These are phyloP conservation scores for Rambutsinella grinnellia DNA, from an alignment of 2,888 invertebrate species.

Conservation along the genomic window DNA sequence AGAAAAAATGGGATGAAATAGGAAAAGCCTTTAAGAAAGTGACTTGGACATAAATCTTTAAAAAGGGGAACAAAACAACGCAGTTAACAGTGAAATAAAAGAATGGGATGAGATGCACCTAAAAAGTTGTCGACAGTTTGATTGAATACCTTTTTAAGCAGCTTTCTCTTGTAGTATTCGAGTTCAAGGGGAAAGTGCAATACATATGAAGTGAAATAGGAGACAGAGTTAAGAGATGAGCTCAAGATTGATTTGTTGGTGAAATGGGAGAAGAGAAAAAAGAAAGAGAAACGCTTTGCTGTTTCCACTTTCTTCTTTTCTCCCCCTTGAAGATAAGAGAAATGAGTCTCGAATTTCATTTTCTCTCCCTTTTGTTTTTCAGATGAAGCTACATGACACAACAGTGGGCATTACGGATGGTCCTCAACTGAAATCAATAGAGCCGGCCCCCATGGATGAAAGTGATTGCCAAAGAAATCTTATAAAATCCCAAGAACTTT, in stretches of 20 bases:
- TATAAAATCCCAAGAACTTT: constrained; percentile 32
- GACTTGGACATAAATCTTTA: constrained; percentile 37
- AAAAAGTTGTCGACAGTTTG: constrained; percentile 38
- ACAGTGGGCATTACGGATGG: constrained; percentile 36
- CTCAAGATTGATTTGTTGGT: constrained; percentile 41
- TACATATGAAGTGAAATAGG: neutral
- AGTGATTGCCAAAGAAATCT: constrained; percentile 28
- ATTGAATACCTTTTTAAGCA: constrained; percentile 32
- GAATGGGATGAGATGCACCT: constrained; percentile 37
- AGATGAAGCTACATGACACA: constrained; percentile 50
- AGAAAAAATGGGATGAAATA: neutral
- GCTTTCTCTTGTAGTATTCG: neutral
- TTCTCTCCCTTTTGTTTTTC: constrained; percentile 16
- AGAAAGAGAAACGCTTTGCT: constrained; percentile 6
- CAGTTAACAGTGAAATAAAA: constrained; percentile 12
- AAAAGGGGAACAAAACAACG: neutral
- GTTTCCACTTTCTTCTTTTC: constrained; percentile 3
- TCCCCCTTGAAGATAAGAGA: constrained; percentile 2
- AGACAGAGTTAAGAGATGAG: constrained; percentile 14
- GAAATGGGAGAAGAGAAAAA: neutral
- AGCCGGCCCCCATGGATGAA: constrained; percentile 31
- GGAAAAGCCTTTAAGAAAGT: constrained; percentile 22
- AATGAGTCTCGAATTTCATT: constrained; percentile 24
- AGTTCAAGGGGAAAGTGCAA: constrained; percentile 1
- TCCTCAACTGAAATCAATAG: constrained; percentile 49